These are phyloP conservation scores for Sinelater perroti DNA, from an alignment of 2,888 invertebrate genomes.

Conservation along the genomic window DNA sequence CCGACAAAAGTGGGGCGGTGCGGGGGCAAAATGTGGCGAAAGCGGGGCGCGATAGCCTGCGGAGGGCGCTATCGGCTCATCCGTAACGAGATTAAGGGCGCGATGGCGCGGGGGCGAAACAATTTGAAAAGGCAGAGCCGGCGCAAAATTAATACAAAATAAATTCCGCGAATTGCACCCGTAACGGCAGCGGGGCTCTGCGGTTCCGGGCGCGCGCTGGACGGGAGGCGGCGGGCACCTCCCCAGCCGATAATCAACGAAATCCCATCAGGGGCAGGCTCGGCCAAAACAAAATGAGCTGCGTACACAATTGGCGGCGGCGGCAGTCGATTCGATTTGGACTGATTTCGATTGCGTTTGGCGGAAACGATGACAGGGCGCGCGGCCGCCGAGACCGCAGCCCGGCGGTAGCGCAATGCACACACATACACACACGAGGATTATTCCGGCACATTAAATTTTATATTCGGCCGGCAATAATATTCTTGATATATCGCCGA, in stretches of 20 bases:
- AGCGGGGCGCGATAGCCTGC: too few relatives aligned
- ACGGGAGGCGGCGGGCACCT: conserved; percentile 21
- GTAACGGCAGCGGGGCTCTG: background rate
- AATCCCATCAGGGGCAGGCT: conserved; percentile 34
- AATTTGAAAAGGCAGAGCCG: too few relatives aligned
- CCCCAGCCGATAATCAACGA: conserved; percentile 34
- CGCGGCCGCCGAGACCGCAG: conserved; percentile 4
- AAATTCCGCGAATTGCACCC: conserved; percentile 22
- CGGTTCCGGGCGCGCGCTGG: background rate
- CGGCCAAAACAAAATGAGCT: conserved; percentile 37
- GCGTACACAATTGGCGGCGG: conserved; percentile 35
- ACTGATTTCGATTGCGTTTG: conserved; percentile 29
- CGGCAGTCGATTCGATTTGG: conserved; percentile 34
- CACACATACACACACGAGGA: conserved; percentile 21
- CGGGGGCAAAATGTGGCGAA: too few relatives aligned
- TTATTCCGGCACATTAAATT: conserved; percentile 36
- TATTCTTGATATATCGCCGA: conserved; percentile 27
- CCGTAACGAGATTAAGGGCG: background rate
- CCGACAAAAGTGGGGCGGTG: too few relatives aligned
- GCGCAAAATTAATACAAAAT: conserved; percentile 1
- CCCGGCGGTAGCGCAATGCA: background rate
- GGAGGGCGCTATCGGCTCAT: too few relatives aligned
- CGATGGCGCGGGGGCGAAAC: background rate
- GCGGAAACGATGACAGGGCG: conserved; percentile 22
- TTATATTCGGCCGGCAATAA: conserved; percentile 29